phyloP scores from a whole-genome alignment of 37 sponge, comb jelly and placozoan genomes.

The Agelas oroides region DNA sequence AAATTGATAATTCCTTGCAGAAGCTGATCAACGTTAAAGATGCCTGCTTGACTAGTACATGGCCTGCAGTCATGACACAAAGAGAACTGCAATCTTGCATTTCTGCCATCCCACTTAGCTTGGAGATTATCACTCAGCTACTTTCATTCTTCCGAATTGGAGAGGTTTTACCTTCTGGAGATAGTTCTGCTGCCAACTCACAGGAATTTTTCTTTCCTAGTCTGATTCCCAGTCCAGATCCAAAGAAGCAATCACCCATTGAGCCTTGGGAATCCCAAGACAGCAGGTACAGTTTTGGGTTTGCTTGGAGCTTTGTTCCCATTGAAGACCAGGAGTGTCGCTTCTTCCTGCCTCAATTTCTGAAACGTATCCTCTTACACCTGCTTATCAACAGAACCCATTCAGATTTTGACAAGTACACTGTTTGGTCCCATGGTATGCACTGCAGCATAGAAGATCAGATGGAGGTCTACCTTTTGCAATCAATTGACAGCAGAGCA shows the following conservation, averaged over 20 bases:
- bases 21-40: no score
- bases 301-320: slow-evolving; percentile 1
- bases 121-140: not conserved
- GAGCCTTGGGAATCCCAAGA: no score
- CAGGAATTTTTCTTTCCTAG: not conserved
- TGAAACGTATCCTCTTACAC: not conserved
- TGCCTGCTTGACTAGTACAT: no score
- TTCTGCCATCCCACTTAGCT: no score
- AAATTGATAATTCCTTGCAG: no score
- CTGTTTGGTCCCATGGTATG: not conserved
- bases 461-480: not conserved
- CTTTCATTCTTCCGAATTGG: not conserved
- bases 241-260: no score
- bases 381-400: not conserved
- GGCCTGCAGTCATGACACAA: not conserved
- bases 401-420: no score
- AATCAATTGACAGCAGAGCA: not conserved
- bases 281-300: no score
- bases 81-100: no score
- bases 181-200: no score
- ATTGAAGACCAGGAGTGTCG: not conserved
- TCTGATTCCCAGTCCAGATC: no score
- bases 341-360: not conserved
- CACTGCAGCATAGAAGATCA: not conserved
- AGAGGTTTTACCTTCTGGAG: no score